Evolutionary conservation across 2,888 invertebrate genomes (phyloP).

Genomic region (Resseliella maxima): DNA sequence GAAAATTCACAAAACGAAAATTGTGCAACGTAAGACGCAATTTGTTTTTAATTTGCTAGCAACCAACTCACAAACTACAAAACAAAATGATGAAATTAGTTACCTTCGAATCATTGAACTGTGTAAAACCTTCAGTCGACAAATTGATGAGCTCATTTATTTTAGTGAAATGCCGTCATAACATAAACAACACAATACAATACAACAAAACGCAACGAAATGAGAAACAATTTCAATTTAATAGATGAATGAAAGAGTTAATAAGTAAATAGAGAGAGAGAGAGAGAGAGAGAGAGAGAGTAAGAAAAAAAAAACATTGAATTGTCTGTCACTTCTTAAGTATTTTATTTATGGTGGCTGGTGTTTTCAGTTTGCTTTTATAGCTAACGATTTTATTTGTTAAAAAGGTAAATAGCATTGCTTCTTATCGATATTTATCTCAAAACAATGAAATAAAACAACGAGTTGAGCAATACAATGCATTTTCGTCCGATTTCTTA

Average conservation of each 20-base stretch:
- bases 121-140: not conserved
- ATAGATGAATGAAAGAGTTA: not conserved
- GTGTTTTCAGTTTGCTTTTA: no score
- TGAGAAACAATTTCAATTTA: constrained; percentile 22
- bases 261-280: not conserved
- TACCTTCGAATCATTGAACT: constrained; percentile 31
- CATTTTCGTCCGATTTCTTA: not conserved
- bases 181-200: not conserved
- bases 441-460: no score
- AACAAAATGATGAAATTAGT: constrained; percentile 32
- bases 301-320: no score
- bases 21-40: constrained; percentile 8
- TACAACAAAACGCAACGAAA: not conserved
- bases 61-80: not conserved
- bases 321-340: not conserved
- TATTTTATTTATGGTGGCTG: no score
- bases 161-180: not conserved
- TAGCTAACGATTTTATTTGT: no score
- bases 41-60: constrained; percentile 17
- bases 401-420: no score
- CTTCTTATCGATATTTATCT: no score
- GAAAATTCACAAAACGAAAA: not conserved
- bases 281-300: not conserved
- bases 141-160: constrained; percentile 8
- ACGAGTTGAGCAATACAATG: no score